Evolutionary conservation across 1,140 invertebrate species (phyloP), one percentile per base, ranked within the genome.

Genomic region (Helicorthomorpha holstii): DNA sequence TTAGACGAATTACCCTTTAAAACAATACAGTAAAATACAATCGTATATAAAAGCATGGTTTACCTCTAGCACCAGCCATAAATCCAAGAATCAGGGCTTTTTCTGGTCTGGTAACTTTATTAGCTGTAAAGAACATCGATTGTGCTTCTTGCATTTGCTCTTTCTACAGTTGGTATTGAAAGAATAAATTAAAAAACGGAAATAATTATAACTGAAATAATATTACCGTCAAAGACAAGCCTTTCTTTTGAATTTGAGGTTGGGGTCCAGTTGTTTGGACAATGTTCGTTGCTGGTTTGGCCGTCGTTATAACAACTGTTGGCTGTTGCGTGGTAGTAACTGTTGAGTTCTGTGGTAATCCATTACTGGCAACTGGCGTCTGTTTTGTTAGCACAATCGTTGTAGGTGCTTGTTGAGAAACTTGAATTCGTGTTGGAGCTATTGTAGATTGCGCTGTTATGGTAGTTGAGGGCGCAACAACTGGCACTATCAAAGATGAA

Each of bases 71-170:
- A 1, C 93, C 93, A 57, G 92, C 92, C 88, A 98, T 96, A 62
- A 98, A 98, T 55, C 92, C 91, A 23, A 98, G 75, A 63, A 98
- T 98, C 27, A 96, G 80, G 38, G 92, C 91, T 64, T 97, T 97
- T 60, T 97, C 92, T 1, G 91, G 90, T 57, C 92, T 70, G 1
- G 91, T 95, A 41, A 96, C 89, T 67, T 87, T 84, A 65, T 96
- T 96, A 26, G 91, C 91, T 58, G 84, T 92, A 52, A 82, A 75
- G 73, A 97, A 97, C 87, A 96, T 95, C 67, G 96, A 89, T 69
- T 95, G 90, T 1, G 92, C 92, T 69, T 94, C 89, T 60, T 90
- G 71, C 80, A 96, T 93, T 80, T 95, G 90, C 67, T 95, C 91
- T 64, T 85, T 81, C 71, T 73, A 57, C 38, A 61, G 61, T 27